Conservation (phyloP, 2,888 invertebrate species). For the Diabrotica balteata region DNA sequence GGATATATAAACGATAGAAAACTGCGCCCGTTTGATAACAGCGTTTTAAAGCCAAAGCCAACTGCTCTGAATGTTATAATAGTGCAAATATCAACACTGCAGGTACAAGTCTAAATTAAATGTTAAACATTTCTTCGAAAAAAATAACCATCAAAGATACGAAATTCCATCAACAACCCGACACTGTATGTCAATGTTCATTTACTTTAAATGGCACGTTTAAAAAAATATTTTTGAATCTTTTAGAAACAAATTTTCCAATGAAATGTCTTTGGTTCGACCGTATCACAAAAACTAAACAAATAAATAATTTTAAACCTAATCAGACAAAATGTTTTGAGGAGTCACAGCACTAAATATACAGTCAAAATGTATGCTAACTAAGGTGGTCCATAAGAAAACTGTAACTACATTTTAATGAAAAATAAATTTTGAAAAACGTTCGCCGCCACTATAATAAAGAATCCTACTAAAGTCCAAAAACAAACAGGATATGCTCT, state of each 20-base stretch:
- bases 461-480: no score
- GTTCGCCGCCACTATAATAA: no score
- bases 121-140: conserved; percentile 12
- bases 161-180: conserved; percentile 39
- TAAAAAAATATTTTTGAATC: conserved; percentile 51
- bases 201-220: conserved; percentile 53
- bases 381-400: conserved; percentile 7
- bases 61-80: no score
- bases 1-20: no score
- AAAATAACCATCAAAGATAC: conserved; percentile 19
- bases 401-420: no score
- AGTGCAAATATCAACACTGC: no score
- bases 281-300: conserved; percentile 58
- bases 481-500: no score
- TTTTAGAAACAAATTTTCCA: conserved; percentile 43
- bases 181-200: conserved; percentile 46
- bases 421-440: no score
- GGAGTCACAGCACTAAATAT: conserved; percentile 61
- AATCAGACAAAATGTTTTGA: conserved; percentile 56
- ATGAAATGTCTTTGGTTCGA: conserved; percentile 59
- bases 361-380: conserved; percentile 55
- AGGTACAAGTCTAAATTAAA: no score
- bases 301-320: conserved; percentile 57
- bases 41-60: no score
- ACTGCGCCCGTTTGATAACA: no score